Base-by-base conservation (phyloP, 2,113 vertebrate species). In the Eurystomus gularis region DNA sequence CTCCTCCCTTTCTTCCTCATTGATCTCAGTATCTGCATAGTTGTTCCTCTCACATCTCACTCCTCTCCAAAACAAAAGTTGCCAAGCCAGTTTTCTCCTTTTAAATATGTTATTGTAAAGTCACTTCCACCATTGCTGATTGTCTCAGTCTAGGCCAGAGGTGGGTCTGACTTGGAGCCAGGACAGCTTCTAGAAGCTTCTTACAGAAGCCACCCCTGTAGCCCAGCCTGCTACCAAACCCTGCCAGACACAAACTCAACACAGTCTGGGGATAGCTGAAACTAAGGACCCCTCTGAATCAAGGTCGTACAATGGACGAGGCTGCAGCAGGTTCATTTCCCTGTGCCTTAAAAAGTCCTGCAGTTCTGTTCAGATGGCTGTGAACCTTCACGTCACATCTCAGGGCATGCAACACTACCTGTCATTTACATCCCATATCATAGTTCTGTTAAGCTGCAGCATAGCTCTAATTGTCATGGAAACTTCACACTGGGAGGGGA, bases 351-450 rank as follows among this genome's bases (percentile, higher is more conserved):
- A 29, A 44, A 49, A 73, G 51, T 26, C 40, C 40, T 78, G 23
- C 49, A 55, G 54, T 19, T 26, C 8, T 55, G 35, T 55, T 69
- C 35, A 37, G 39, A 3, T 60, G 85, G 2, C 49, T 48, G 17
- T 23, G 44, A 13, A 61, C 73, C 44, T 78, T 61, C 55, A 44
- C 4, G 24, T 61, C 73, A 48, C 31, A 39, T 21, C 33, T 7
- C 1, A 0, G 60, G 28, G 8, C 17, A 48, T 12, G 37, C 24
- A 72, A 7, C 0, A 0, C 19, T 77, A 33, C 8, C 20, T 11
- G 19, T 64, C 2, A 0, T 31, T 81, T 73, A 20, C 8, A 72
- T 31, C 64, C 40, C 39, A 28, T 20, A 64, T 21, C 4, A 4
- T 40, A 25, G 37, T 77, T 68, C 54, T 93, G 23, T 4, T 24